Evolutionary conservation across 2,797 vertebrate genomes (phyloP), one percentile per base, ranked within the genome.

Genomic region (Phrynocephalus forsythii): DNA sequence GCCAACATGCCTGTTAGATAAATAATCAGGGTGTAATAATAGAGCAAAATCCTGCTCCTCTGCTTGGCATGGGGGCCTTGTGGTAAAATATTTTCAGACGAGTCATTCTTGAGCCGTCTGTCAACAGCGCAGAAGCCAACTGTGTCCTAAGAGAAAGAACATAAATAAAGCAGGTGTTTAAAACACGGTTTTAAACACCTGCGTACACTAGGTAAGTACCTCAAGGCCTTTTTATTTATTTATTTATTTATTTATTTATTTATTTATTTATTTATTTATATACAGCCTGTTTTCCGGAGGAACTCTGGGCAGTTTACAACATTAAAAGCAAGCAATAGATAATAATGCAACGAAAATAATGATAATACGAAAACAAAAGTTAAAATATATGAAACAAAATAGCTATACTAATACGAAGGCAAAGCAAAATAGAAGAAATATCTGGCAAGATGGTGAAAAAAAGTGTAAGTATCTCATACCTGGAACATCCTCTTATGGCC

Each of bases 11-110:
- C 88, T 91, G 83, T 38, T 81, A 90, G 82, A 91, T 90, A 94
- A 93, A 95, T 89, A 95, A 94, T 82, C 86, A 63, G 79, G 30
- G 91, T 90, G 95, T 94, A 94, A 94, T 94, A 95, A 95, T 68
- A 95, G 94, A 94, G 84, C 73, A 91, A 84, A 89, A 91, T 90
- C 92, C 89, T 92, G 52, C 86, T 94, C 85, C 89, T 91, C 50
- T 73, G n/a, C 90, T 90, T 94, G 93, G 94, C 91, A 94, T 44
- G 77, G 80, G 91, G 82, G 92, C 94, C 93, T 91, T 79, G 87
- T 89, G 90, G 91, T 7, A 48, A 89, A 82, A 83, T 94, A 92
- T 85, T 92, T 92, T 92, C 33, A 72, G 89, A 89, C 86, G 68
- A 87, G 88, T 86, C 91, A 95, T 96, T 91, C 50, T 86, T 88